Evolutionary conservation across 2,113 vertebrate species (phyloP).

Genomic region (Entomyzon cyanotis): DNA sequence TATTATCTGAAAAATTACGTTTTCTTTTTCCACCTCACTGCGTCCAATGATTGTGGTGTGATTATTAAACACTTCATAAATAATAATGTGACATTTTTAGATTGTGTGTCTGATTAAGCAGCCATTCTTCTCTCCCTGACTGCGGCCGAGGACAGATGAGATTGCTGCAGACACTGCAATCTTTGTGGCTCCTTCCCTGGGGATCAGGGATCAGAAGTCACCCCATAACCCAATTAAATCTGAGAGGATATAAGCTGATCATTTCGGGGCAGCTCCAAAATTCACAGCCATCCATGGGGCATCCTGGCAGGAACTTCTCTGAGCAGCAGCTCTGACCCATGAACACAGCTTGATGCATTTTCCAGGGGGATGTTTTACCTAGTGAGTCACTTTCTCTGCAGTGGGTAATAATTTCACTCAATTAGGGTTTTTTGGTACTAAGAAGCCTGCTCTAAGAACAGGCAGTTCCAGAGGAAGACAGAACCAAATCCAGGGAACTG

Average conservation of each 20-base stretch:
- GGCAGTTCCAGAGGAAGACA: neutral
- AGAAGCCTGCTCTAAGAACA: neutral
- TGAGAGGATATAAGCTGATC: neutral
- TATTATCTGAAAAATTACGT: slow-evolving; percentile 35
- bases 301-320: neutral
- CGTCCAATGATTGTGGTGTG: slow-evolving; percentile 41
- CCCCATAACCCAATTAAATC: slow-evolving; percentile 47
- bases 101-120: slow-evolving; percentile 55
- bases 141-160: slow-evolving; percentile 49
- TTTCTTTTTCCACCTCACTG: slow-evolving; percentile 51
- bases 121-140: slow-evolving; percentile 47
- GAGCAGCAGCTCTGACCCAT: neutral
- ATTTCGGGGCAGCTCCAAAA: neutral
- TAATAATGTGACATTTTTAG: slow-evolving; percentile 70
- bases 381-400: neutral
- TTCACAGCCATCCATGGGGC: neutral
- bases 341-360: neutral
- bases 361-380: neutral
- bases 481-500: neutral
- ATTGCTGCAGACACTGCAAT: slow-evolving; percentile 13
- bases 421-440: neutral
- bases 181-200: slow-evolving; percentile 33
- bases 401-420: neutral
- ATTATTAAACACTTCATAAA: slow-evolving; percentile 72
- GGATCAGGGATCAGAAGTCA: slow-evolving; percentile 49